Evolutionary conservation across 2,888 invertebrate species (phyloP), one percentile per base, ranked within the genome.

Genomic region (Phlogophora meticulosa): DNA sequence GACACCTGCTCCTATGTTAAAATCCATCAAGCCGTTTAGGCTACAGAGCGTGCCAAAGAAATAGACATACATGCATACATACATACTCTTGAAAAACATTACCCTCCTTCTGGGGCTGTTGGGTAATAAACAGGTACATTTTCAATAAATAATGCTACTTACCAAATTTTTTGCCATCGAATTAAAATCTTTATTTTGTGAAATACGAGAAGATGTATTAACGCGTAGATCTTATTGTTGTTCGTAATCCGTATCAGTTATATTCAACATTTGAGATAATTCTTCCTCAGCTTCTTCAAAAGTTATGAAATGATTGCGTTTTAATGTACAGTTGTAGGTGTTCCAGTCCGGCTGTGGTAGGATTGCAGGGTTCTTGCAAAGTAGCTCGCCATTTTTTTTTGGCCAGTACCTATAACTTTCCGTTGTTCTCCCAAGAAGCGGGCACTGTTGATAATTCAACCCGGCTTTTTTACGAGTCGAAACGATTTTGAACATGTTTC

Each of bases 371-470:
- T 52, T 52, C 52, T 38, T 52, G 52, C 52, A 52, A 60, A 59
- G 49, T 59, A 59, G 40, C 28, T 49, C 49, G 59, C 40, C 59
- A 49, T 59, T 59, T 59, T 59, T n/a, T 49, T 59, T 59, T 40
- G 59, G 59, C 40, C 40, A 59, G 42, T 59, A n/a, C n/a, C n/a
- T n/a, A 59, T 59, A 59, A 59, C 38, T 40, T 59, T 49, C 49
- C 59, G n/a, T 59, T 59, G 59, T 40, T 59, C 59, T 48, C 59
- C 59, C 59, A 59, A 59, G 58, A 58, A 48, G 58, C 58, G 58
- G 58, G 59, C 59, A 59, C 59, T 59, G 59, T 59, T 38, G 48
- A 49, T 59, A 59, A 59, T 59, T 59, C 59, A 59, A 59, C 59
- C 59, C 59, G 59, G 59, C 59, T 32, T 59, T 59, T 59, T 3